These are phyloP conservation scores for Anaspis maculata DNA, from an alignment of 2,888 invertebrate genomes.

Conservation along the genomic window DNA sequence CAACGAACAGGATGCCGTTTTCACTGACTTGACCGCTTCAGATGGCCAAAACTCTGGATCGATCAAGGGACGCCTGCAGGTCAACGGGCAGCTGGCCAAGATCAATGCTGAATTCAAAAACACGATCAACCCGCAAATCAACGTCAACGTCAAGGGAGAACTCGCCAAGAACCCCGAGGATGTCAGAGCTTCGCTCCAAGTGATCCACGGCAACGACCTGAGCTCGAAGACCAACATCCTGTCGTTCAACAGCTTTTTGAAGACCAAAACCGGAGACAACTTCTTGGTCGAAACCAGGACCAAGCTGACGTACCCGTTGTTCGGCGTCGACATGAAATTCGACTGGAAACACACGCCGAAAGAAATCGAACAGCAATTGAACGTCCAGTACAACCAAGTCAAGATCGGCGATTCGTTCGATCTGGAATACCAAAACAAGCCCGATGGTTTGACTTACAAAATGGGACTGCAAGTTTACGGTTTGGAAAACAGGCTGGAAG, in stretches of 20 bases:
- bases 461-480: constrained; percentile 50
- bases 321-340: constrained; percentile 44
- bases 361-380: constrained; percentile 48
- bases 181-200: constrained; percentile 29
- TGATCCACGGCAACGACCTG: constrained; percentile 56
- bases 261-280: constrained; percentile 34
- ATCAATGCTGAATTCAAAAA: constrained; percentile 49
- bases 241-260: constrained; percentile 33
- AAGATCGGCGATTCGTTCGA: constrained; percentile 45
- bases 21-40: constrained; percentile 46
- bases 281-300: constrained; percentile 48
- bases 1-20: constrained; percentile 37
- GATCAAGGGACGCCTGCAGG: constrained; percentile 34
- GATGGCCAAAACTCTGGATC: constrained; percentile 44
- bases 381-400: constrained; percentile 51
- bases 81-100: constrained; percentile 42
- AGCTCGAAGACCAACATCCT: constrained; percentile 49
- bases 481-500: constrained; percentile 45
- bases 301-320: constrained; percentile 47
- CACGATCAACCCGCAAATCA: constrained; percentile 50
- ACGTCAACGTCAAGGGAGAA: constrained; percentile 54
- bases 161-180: constrained; percentile 17
- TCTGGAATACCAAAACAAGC: constrained; percentile 20
- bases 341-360: constrained; percentile 52
- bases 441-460: constrained; percentile 44